These are phyloP conservation scores for Sardinella longiceps DNA, from an alignment of 2,797 vertebrate species.

Conservation along the genomic window DNA sequence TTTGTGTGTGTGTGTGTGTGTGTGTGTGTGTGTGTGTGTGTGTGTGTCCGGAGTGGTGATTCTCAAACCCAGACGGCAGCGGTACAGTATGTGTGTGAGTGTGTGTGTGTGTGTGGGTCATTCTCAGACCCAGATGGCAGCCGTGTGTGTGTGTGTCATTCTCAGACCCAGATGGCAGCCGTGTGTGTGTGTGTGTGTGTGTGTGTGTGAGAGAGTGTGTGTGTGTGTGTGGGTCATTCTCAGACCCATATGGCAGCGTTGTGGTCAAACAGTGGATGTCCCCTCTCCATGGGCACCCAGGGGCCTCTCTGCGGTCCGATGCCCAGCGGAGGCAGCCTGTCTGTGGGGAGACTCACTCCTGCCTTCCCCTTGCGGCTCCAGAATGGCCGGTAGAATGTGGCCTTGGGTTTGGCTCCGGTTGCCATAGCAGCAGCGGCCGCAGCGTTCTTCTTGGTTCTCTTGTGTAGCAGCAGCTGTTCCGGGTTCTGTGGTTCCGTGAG, in stretches of 20 bases:
- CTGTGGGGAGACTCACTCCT: constrained; percentile 52
- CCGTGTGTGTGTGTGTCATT: not conserved
- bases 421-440: constrained; percentile 31
- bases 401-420: constrained; percentile 68
- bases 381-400: constrained; percentile 73
- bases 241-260: constrained; percentile 83
- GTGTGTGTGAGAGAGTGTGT: not conserved
- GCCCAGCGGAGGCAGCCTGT: not conserved
- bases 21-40: not conserved
- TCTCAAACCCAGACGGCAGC: constrained; percentile 81
- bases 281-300: constrained; percentile 46
- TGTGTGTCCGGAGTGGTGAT: not conserved
- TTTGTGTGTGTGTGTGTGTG: too few relatives aligned
- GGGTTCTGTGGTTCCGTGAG: constrained; percentile 61
- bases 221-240: not conserved
- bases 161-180: too few relatives aligned
- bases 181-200: not conserved
- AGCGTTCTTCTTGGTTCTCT: constrained; percentile 74
- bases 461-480: constrained; percentile 67
- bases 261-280: constrained; percentile 72
- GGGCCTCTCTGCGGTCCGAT: not conserved
- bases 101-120: not conserved
- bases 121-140: not conserved
- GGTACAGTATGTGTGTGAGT: not conserved
- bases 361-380: constrained; percentile 53